Evolutionary conservation across 2,888 invertebrate species (phyloP), one percentile per base, ranked within the genome.

Genomic region (Hirtodrosophila duncani): DNA sequence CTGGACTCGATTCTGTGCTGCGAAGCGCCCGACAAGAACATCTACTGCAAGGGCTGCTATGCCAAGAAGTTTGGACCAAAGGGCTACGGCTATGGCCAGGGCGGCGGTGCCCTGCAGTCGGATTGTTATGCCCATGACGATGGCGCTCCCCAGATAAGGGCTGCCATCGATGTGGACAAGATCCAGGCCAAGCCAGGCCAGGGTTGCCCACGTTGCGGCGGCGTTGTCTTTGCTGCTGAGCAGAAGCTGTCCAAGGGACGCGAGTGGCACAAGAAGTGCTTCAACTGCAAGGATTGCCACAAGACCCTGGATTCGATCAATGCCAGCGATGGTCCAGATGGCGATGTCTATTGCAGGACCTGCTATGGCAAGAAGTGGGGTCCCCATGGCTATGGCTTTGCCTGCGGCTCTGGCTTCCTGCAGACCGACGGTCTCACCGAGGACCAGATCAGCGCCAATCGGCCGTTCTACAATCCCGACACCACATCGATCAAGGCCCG

Each of bases 281-380:
- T 93, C 90, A 96, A 95, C 87, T 96, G 96, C 88, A 92, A 89
- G 67, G 95, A 97, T 86, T 98, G 98, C 88, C 93, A 92, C 79
- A 96, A 96, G 88, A 94, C 96, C 59, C 89, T 99, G 78, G 98
- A 98, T 86, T 98, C 97, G 39, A 96, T 97, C 85, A 97, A 94
- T 81, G 97, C 97, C 71, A 96, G 97, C 84, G 97, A 98, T 84
- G 96, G 95, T 33, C 98, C 98, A 42, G 95, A 97, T 82, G 91
- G 91, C 60, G 95, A 97, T 74, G 93, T 98, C 60, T 98, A 96
- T 88, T 98, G 98, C 89, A 97, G 96, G 88, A 95, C 95, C 83
- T 99, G 98, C 88, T 98, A 99, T 87, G 97, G 97, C 82, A 96
- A 97, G 89, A 97, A 96, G 88, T 98, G 94, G 93, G 98, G 98